Percentiles rank a stretch among this genome's conserved stretches.
Evolutionary conservation across 2,113 vertebrate species (phyloP).

Genomic region (Equus quagga): DNA sequence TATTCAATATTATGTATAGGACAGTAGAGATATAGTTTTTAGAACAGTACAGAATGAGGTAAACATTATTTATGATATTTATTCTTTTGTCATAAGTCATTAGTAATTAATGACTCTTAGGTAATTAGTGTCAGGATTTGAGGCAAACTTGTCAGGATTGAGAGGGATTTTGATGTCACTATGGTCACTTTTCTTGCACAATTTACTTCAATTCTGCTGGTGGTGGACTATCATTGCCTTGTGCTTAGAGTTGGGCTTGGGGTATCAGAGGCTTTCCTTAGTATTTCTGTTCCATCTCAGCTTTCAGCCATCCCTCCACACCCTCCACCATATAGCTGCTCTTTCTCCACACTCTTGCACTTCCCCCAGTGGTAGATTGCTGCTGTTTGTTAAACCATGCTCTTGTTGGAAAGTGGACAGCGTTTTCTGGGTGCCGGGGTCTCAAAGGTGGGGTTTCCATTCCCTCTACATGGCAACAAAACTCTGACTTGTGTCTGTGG

Average conservation of each 20-base stretch:
- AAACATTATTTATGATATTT: not conserved
- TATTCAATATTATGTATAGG: not conserved
- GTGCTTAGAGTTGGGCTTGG: not conserved
- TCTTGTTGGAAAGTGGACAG: not conserved
- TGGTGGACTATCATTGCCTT: not conserved
- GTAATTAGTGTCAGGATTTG: not conserved
- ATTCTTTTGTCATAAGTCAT: not conserved
- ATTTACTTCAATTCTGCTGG: not conserved
- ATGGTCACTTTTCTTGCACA: not conserved
- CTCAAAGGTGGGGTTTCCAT: not conserved
- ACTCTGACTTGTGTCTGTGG: not conserved
- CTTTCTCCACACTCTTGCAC: not conserved
- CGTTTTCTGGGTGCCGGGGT: not conserved
- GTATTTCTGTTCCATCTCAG: not conserved
- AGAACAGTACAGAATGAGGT: not conserved
- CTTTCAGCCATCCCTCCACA: not conserved
- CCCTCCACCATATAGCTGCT: accelerated
- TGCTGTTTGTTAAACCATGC: not conserved
- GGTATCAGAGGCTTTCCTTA: not conserved
- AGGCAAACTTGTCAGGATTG: not conserved
- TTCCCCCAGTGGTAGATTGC: accelerated
- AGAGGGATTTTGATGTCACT: not conserved
- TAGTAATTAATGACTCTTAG: not conserved
- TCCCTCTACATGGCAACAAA: not conserved
- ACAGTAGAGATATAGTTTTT: not conserved